Evolutionary conservation across 1,140 invertebrate species (phyloP).

Genomic region (Drosophila bocqueti): DNA sequence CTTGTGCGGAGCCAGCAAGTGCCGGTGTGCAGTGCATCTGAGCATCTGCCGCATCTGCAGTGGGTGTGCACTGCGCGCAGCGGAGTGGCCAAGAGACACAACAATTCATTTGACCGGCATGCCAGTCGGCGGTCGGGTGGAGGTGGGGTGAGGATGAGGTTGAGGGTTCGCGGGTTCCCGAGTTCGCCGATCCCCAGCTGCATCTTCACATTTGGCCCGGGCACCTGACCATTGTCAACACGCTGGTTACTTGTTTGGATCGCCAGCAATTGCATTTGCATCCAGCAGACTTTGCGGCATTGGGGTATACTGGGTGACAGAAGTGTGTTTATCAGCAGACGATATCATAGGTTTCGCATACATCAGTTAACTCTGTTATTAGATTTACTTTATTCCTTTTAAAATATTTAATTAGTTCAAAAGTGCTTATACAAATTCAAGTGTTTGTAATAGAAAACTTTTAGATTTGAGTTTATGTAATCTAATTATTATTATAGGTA

Average conservation of each 20-base stretch:
- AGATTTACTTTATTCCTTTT: no score
- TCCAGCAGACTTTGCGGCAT: background rate
- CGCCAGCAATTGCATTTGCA: slow-evolving; percentile 33
- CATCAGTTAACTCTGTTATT: no score
- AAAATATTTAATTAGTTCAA: no score
- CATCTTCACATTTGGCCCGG: slow-evolving; percentile 74
- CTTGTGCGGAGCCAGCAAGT: slow-evolving; percentile 55
- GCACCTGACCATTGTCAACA: slow-evolving; percentile 80
- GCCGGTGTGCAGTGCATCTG: slow-evolving; percentile 14
- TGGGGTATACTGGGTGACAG: slow-evolving; percentile 6
- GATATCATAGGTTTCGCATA: background rate
- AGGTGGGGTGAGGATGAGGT: background rate
- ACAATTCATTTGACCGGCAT: slow-evolving; percentile 67
- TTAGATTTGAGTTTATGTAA: no score
- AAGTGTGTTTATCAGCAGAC: background rate
- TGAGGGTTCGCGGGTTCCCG: slow-evolving; percentile 37
- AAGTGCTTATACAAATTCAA: no score
- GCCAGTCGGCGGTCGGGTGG: slow-evolving; percentile 41
- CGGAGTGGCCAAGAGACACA: slow-evolving; percentile 51
- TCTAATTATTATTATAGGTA: background rate
- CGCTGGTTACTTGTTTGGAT: slow-evolving; percentile 54
- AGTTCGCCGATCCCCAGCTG: slow-evolving; percentile 64
- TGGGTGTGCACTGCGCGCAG: slow-evolving; percentile 38
- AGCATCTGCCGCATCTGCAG: slow-evolving; percentile 25
- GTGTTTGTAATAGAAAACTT: no score